A percentile compares a stretch with the other conserved stretches of the same genome.
phyloP scores from a whole-genome alignment of 2,797 vertebrate genomes.

The Phrynocephalus forsythii region DNA sequence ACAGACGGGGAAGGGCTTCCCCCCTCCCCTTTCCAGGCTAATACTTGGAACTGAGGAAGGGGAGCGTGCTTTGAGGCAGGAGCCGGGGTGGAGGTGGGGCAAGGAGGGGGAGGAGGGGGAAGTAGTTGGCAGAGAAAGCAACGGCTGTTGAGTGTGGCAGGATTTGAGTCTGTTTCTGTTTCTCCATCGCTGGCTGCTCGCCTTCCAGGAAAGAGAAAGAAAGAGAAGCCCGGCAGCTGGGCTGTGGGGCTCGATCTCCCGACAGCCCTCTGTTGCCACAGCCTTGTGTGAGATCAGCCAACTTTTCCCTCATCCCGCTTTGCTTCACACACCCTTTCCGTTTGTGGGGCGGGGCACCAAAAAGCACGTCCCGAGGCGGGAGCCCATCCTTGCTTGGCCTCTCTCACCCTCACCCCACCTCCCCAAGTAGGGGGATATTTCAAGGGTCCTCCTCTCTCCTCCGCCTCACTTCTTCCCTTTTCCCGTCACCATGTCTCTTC shows the following conservation, averaged over 20 bases:
- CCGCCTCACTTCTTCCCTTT: background rate
- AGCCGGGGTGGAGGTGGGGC: background rate
- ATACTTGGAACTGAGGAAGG: constrained; percentile 62
- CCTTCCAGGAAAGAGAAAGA: background rate
- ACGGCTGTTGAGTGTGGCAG: no score
- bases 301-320: background rate
- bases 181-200: no score
- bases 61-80: background rate
- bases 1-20: no score
- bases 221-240: no score
- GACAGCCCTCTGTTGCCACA: constrained; percentile 14
- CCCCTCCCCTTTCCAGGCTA: background rate
- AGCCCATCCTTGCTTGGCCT: background rate
- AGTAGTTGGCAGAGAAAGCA: background rate
- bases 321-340: no score
- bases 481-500: background rate
- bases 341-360: no score
- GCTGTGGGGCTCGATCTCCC: background rate
- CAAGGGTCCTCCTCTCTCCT: background rate
- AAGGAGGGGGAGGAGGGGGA: constrained; percentile 26
- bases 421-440: background rate
- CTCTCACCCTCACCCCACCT: background rate
- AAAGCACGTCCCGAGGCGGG: no score
- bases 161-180: no score
- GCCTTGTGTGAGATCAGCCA: background rate